Conservation (phyloP, 2,888 invertebrate species). For the Amphipoea lucens region DNA sequence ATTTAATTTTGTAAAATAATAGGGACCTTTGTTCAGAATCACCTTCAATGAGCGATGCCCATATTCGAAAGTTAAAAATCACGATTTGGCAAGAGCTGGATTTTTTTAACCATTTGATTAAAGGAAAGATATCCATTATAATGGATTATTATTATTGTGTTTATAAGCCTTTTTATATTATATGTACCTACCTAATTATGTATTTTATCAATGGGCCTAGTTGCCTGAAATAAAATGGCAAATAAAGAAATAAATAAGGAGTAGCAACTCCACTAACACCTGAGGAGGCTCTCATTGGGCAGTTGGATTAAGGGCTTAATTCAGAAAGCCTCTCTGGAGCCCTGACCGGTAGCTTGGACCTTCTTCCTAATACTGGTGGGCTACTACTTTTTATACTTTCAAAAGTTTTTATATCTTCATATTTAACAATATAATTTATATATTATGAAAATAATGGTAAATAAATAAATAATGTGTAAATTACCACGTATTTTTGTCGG, state of each 20-base stretch:
- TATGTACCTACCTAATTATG: too few relatives aligned
- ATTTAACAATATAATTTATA: too few relatives aligned
- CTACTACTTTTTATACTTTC: too few relatives aligned
- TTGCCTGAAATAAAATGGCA: background rate
- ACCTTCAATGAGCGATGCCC: too few relatives aligned
- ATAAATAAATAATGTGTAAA: background rate
- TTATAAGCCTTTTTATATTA: background rate
- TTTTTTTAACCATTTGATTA: background rate
- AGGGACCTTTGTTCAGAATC: background rate
- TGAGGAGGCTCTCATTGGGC: background rate
- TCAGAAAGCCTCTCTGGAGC: background rate
- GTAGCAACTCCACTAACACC: background rate
- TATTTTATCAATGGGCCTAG: background rate
- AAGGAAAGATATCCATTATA: too few relatives aligned
- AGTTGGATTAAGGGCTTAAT: background rate
- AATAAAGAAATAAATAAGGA: background rate
- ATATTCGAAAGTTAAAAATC: background rate
- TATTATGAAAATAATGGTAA: background rate
- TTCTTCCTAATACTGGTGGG: too few relatives aligned
- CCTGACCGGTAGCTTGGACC: background rate
- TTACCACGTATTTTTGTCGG: background rate
- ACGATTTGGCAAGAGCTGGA: background rate
- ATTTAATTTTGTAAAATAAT: background rate
- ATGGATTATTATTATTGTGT: background rate
- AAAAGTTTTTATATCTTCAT: too few relatives aligned